Base-by-base conservation (phyloP, 2,797 vertebrate species). In the Loriculus beryllinus region DNA sequence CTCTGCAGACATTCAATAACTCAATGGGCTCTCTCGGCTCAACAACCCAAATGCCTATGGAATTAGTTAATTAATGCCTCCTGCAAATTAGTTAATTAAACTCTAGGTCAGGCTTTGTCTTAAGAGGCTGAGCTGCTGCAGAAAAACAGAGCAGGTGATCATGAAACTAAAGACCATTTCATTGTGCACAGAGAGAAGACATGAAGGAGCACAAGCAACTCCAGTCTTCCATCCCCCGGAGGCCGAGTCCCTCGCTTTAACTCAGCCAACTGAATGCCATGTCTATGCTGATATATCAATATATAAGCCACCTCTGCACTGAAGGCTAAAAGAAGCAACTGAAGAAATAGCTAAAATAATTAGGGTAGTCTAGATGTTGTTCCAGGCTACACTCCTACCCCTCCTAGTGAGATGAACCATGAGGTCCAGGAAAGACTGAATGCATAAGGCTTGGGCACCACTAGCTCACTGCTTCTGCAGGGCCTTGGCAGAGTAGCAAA, bases 341-440 rank as follows among this genome's bases (percentile, higher is more conserved):
- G 84, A 93, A 95, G 84, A 88, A 88, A 93, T 3, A 86, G 31
- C 64, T 37, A 82, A 77, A 88, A 74, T 60, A 90, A 68, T 63
- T n/a, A 79, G 28, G 15, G 48, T 26, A 48, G 9, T 31, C 25
- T 48, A 49, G 69, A 81, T 90, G 57, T 56, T 68, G 31, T 31
- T 74, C 9, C 59, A 76, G 70, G 80, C 67, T 63, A 69, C 12
- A 60, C 14, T 12, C 9, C 60, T 69, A 43, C 16, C 22, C 65
- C 21, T 39, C 10, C 6, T 33, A 75, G 28, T 48, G 67, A 91
- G 69, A 78, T 60, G 72, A 33, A 83, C 42, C 33, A 25, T 6
- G 48, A 74, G 23, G 37, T 69, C 45, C 15, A 42, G 26, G 42
- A 23, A 82, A 76, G 39, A 62, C 39, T 31, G 42, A 92, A 81